A percentile compares a stretch with the other conserved stretches of the same genome.
These are phyloP conservation scores for Cephus runcator DNA, from an alignment of 2,888 invertebrate genomes.

Conservation along the genomic window DNA sequence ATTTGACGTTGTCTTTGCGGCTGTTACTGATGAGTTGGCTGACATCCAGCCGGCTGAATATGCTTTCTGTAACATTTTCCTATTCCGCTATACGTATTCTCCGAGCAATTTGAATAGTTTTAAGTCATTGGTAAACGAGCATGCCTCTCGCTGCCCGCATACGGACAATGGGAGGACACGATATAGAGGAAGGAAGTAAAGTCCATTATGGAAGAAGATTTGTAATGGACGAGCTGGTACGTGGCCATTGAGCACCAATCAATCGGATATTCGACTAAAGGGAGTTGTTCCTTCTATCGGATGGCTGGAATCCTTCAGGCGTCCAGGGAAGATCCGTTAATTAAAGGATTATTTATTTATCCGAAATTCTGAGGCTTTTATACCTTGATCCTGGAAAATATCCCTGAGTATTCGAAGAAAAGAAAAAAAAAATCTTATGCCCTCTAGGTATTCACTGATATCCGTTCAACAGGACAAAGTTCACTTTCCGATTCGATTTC, in stretches of 20 bases:
- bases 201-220: no score
- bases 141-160: no score
- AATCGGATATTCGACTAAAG: not conserved
- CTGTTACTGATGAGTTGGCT: slow-evolving; percentile 51
- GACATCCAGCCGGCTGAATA: slow-evolving; percentile 42
- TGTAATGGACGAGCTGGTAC: no score
- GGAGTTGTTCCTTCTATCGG: not conserved
- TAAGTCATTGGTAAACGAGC: slow-evolving; percentile 28
- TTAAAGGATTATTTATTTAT: slow-evolving; percentile 39
- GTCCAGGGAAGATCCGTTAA: slow-evolving; percentile 19
- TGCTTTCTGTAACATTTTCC: slow-evolving; percentile 42
- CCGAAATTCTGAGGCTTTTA: slow-evolving; percentile 18
- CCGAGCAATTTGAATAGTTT: slow-evolving; percentile 43
- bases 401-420: slow-evolving; percentile 14
- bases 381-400: slow-evolving; percentile 16
- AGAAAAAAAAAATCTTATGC: not conserved
- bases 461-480: not conserved
- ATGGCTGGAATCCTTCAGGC: not conserved
- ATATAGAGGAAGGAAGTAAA: no score
- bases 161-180: no score
- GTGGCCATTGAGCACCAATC: no score
- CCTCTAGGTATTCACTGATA: slow-evolving; percentile 5
- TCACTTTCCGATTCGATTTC: no score
- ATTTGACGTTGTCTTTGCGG: slow-evolving; percentile 5
- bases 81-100: slow-evolving; percentile 37